These are phyloP conservation scores for Gryon sp. DNA, from an alignment of 1,140 invertebrate species.

Conservation along the genomic window DNA sequence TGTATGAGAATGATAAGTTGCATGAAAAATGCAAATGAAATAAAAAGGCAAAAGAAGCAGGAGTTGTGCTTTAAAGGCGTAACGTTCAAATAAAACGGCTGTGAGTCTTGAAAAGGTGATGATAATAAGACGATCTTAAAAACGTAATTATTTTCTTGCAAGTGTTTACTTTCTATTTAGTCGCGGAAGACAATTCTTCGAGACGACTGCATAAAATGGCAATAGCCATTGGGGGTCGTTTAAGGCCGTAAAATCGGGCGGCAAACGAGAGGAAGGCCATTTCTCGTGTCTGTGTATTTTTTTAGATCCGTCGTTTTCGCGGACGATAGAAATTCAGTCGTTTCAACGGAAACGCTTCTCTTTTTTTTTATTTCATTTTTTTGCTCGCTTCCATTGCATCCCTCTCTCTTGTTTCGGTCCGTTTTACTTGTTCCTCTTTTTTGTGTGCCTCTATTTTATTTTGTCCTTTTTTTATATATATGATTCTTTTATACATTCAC, in stretches of 20 bases:
- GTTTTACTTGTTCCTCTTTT: neutral
- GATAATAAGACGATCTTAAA: slow-evolving; percentile 53
- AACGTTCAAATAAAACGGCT: too few species aligned
- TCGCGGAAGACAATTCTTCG: slow-evolving; percentile 53
- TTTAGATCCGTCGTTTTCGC: slow-evolving; percentile 59
- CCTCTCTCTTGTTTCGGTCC: neutral
- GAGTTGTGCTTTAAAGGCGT: neutral
- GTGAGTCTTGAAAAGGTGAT: slow-evolving; percentile 8
- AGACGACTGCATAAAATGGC: slow-evolving; percentile 59
- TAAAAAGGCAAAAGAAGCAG: too few species aligned
- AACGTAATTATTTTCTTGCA: slow-evolving; percentile 45
- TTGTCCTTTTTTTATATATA: slow-evolving; percentile 13
- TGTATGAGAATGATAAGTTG: too few species aligned
- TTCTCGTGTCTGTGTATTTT: slow-evolving; percentile 44
- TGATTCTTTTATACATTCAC: slow-evolving; percentile 43
- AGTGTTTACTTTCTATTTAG: slow-evolving; percentile 61
- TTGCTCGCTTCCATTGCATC: neutral
- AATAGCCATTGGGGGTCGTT: slow-evolving; percentile 58
- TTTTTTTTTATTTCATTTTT: slow-evolving; percentile 60
- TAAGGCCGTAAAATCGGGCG: slow-evolving; percentile 57
- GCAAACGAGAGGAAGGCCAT: slow-evolving; percentile 45
- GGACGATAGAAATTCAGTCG: slow-evolving; percentile 64
- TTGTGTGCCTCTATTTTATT: neutral
- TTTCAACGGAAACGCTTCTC: slow-evolving; percentile 58
- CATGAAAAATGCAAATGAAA: too few species aligned